Percentiles rank a stretch among this genome's conserved stretches.
phyloP scores from a whole-genome alignment of 2,888 invertebrate species.

The Clitarchus hookeri region DNA sequence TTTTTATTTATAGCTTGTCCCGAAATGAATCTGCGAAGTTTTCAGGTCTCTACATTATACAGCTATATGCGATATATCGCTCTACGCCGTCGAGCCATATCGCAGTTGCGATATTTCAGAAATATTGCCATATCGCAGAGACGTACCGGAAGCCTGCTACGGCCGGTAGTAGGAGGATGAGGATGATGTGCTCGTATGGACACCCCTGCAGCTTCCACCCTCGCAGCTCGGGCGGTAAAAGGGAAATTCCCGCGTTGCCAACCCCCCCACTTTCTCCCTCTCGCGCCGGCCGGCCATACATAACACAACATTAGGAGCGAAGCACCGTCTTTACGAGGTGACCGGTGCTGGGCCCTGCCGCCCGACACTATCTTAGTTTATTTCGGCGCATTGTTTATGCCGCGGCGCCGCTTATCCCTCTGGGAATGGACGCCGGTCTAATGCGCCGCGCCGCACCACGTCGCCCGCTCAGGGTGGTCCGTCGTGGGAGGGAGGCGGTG shows the following conservation, averaged over 20 bases:
- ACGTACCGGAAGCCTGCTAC: no score
- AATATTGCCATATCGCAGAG: no score
- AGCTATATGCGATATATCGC: no score
- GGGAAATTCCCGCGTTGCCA: background rate
- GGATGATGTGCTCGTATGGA: background rate
- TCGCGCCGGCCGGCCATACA: background rate
- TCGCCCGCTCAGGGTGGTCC: background rate
- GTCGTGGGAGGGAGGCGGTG: background rate
- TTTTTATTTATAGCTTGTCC: no score
- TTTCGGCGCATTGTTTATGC: background rate
- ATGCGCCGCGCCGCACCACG: background rate
- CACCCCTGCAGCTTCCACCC: background rate
- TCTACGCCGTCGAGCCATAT: no score
- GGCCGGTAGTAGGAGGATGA: no score
- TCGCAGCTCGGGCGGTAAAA: background rate
- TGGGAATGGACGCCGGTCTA: background rate
- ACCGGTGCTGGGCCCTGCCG: background rate
- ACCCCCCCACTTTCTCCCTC: background rate
- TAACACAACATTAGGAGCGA: conserved; percentile 14
- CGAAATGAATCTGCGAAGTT: no score
- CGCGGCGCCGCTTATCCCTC: background rate
- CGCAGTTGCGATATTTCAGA: no score
- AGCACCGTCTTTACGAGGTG: background rate
- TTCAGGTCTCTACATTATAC: no score
- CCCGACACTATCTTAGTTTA: background rate